Base-by-base conservation (phyloP, 2,888 invertebrate species). In the Drosophila fulvimacula region DNA sequence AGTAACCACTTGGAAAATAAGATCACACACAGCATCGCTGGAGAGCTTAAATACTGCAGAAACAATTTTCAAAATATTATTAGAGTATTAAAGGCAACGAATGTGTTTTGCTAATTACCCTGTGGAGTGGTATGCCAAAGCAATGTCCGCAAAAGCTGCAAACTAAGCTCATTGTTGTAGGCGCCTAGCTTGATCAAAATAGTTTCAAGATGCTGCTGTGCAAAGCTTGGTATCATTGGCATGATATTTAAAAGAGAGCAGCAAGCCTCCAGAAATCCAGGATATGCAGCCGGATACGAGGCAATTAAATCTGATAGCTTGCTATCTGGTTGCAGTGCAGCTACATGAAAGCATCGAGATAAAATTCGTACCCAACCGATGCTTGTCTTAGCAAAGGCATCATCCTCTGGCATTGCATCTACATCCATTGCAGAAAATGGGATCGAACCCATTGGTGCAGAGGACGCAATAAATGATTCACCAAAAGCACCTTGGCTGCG, bases 281-380 rank as follows among this genome's bases (percentile, higher is more conserved):
- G 94, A 52, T 95, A 95, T 30, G 93, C 93, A 0, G 95, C 95
- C 2, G 96, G 95, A 58, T 88, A 85, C n/a, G 95, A 94, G 55
- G 94, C 93, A 68, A 86, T 86, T 10, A 95, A 93, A 76, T 94
- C 93, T 3, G 92, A 92, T 42, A 93, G 64, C 66, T 92, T 90
- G 41, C 85, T 88, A 44, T 92, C 92, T 0, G 91, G 82, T 69
- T 91, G 90, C 48, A 91, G 73, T 3, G 91, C 90, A 7, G 92
- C 91, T 10, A 92, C 93, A 55, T 95, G 95, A 73, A 97, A 94
- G 89, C 97, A 97, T 86, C 96, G 96, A 78, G 97, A 95, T 46
- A 98, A 93, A 72, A 98, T 94, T 72, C 96, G 94, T 74, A 97
- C 94, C 98, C 98, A 98, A 70, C 97, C 96, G 90, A 96, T 94